Evolutionary conservation across 2,888 invertebrate genomes (phyloP).

Genomic region (Smittia aterrima): DNA sequence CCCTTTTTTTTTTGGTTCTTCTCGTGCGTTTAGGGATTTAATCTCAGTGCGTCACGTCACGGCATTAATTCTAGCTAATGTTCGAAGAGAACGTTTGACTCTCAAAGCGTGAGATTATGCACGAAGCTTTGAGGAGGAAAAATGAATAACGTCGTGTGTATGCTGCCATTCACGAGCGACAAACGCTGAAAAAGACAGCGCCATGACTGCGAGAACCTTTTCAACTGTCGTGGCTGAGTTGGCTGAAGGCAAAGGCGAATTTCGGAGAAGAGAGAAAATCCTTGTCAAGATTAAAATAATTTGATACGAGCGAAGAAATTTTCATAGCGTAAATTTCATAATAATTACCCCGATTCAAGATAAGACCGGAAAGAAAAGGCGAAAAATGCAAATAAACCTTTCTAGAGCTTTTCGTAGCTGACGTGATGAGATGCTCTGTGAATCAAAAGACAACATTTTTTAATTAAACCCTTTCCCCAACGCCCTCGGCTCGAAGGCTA

Average conservation of each 20-base stretch:
- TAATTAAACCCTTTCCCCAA: neutral
- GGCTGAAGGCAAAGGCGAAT: too few relatives aligned
- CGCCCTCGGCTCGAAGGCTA: neutral
- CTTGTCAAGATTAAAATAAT: slow-evolving; percentile 1
- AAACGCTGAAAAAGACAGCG: too few relatives aligned
- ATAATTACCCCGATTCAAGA: neutral
- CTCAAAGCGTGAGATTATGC: slow-evolving; percentile 8
- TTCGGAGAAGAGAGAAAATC: too few relatives aligned
- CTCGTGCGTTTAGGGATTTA: neutral
- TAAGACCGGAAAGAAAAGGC: neutral
- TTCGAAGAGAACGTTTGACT: neutral
- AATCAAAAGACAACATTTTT: slow-evolving; percentile 20
- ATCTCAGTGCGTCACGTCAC: slow-evolving; percentile 26
- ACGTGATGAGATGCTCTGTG: neutral
- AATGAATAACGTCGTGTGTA: too few relatives aligned
- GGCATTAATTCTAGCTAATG: slow-evolving; percentile 14
- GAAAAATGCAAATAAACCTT: slow-evolving; percentile 17
- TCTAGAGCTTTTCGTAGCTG: neutral
- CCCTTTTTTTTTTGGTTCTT: neutral
- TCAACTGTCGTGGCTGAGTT: too few relatives aligned
- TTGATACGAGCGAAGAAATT: slow-evolving; percentile 1
- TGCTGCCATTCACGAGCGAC: too few relatives aligned
- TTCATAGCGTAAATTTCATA: slow-evolving; percentile 12
- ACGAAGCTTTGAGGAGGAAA: neutral
- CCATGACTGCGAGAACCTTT: too few relatives aligned